Evolutionary conservation across 1,140 invertebrate genomes (phyloP).

Genomic region (Bombus huntii): DNA sequence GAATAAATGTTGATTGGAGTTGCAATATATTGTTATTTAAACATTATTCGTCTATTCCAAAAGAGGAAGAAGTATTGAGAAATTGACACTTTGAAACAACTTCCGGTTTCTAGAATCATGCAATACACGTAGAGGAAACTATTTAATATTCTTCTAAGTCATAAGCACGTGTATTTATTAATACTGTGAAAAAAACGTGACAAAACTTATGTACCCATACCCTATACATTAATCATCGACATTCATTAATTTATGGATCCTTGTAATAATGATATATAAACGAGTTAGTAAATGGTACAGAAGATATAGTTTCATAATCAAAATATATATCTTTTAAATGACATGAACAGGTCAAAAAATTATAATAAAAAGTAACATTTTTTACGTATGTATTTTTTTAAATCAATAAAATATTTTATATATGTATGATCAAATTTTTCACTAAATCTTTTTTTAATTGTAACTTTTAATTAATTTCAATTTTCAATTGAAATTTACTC

Average conservation of each 20-base stretch:
- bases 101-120: constrained; percentile 19
- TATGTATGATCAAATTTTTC: neutral
- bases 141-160: constrained; percentile 45
- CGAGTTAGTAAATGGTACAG: too few species aligned
- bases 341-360: neutral
- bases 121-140: constrained; percentile 33
- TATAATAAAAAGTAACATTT: neutral
- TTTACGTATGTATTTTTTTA: neutral
- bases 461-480: neutral
- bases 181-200: constrained; percentile 34
- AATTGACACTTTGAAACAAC: neutral
- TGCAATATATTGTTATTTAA: neutral
- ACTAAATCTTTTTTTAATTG: neutral
- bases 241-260: neutral
- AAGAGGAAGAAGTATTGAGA: neutral
- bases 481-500: neutral
- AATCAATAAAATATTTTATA: neutral
- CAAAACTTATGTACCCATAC: constrained; percentile 7
- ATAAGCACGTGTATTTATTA: constrained; percentile 35
- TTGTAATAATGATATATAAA: neutral
- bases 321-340: neutral
- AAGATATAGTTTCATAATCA: neutral
- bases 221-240: neutral
- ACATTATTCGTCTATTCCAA: neutral
- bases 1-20: neutral